Evolutionary conservation across 2,888 invertebrate genomes (phyloP), one percentile per base, ranked within the genome.

Genomic region (Neoitamus cyanurus): DNA sequence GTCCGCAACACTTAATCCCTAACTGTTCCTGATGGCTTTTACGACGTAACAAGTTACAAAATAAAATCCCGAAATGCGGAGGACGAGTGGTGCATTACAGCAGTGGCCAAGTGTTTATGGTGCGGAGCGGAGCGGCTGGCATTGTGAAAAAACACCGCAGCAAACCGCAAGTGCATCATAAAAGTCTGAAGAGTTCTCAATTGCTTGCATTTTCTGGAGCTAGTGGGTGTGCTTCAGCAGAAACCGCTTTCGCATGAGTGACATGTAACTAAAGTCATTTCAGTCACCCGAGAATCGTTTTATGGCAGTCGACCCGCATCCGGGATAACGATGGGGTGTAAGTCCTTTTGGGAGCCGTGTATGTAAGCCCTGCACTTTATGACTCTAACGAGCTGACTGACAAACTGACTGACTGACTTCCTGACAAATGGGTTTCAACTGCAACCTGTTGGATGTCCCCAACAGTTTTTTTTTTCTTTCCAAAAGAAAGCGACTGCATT

Each of bases 171-270:
- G 78, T 78, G 78, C 78, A 78, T 78, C 78, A 78, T 78, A 78
- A 78, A 78, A 78, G 48, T 78, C 78, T 78, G 78, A 58, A 78
- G 78, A 78, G 78, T 78, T 58, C 78, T 78, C 78, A 78, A 78
- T 78, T 78, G 78, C 78, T 31, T 46, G 78, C 58, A 78, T 48
- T 78, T 78, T 78, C 78, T 78, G 48, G 48, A 48, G 6, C 48
- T 77, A 15, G 78, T 78, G 78, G 78, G 78, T 58, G 78, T 78
- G 42, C 42, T 78, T n/a, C 78, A 46, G 48, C 48, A 78, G 78
- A n/a, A 77, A 78, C 30, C 42, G 78, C 48, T 78, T 78, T 78
- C 78, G 78, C 78, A 78, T 78, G 78, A 78, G 78, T 78, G 78
- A 78, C 78, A 78, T 78, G 78, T 58, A 78, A 78, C 78, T 78